These are phyloP conservation scores for Lepidonotus clava DNA, from an alignment of 2,888 invertebrate genomes.

Conservation along the genomic window DNA sequence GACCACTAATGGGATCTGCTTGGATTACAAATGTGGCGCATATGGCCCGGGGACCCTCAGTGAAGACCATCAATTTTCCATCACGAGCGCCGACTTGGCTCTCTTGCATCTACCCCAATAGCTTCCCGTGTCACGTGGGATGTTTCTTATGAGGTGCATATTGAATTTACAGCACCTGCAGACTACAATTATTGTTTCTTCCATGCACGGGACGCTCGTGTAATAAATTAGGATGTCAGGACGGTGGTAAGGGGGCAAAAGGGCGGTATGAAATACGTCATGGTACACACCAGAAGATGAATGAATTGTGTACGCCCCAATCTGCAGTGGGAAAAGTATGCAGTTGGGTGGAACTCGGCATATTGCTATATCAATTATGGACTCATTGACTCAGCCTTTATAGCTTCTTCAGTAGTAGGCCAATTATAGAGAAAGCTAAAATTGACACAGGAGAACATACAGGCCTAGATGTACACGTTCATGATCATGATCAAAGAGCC, in stretches of 20 bases:
- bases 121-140: not conserved
- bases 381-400: no score
- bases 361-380: no score
- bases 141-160: conserved; percentile 7
- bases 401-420: no score
- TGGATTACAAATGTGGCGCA: not conserved
- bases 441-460: no score
- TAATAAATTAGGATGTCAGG: not conserved
- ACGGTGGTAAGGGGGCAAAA: not conserved
- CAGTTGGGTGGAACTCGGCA: no score
- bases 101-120: not conserved
- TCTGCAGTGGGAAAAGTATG: no score
- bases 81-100: not conserved
- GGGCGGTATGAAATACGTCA: not conserved
- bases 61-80: not conserved
- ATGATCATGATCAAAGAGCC: no score
- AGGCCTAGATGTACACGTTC: no score
- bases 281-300: no score
- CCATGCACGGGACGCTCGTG: not conserved
- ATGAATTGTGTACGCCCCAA: no score
- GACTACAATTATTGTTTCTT: not conserved
- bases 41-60: not conserved
- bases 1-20: conserved; percentile 3
- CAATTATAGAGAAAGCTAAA: no score
- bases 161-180: not conserved